These are phyloP conservation scores for Drosophila simulans DNA, from an alignment of 1,140 invertebrate genomes.

Conservation along the genomic window DNA sequence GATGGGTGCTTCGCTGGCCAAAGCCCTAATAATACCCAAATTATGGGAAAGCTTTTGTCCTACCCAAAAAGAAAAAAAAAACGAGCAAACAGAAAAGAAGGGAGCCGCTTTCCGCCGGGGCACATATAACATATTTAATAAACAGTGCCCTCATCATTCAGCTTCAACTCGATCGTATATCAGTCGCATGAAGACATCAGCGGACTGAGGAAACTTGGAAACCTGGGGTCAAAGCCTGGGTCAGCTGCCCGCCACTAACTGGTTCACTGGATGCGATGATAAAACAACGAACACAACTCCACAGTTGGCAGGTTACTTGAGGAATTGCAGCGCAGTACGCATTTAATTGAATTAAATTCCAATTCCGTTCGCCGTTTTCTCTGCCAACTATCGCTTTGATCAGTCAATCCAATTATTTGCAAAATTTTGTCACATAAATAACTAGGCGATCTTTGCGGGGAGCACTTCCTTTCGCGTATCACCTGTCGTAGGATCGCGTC, in stretches of 20 bases:
- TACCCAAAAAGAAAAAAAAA: not conserved
- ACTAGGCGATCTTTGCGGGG: slow-evolving; percentile 59
- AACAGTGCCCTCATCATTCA: slow-evolving; percentile 70
- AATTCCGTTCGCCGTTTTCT: slow-evolving; percentile 39
- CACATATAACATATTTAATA: slow-evolving; percentile 71
- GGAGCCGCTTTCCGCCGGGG: slow-evolving; percentile 46
- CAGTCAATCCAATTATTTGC: slow-evolving; percentile 85
- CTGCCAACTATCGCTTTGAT: slow-evolving; percentile 81
- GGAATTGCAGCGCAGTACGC: slow-evolving; percentile 79
- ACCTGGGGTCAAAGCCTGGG: slow-evolving; percentile 55
- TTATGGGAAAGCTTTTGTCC: slow-evolving; percentile 72
- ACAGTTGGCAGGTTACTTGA: slow-evolving; percentile 74
- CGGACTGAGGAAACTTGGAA: no score
- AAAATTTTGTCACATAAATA: slow-evolving; percentile 85
- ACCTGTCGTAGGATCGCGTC: slow-evolving; percentile 60
- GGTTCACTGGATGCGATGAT: slow-evolving; percentile 40
- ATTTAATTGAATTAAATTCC: slow-evolving; percentile 85
- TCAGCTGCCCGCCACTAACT: slow-evolving; percentile 56
- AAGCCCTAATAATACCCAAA: slow-evolving; percentile 61
- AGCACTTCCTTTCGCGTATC: slow-evolving; percentile 57
- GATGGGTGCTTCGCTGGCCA: slow-evolving; percentile 30
- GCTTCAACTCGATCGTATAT: slow-evolving; percentile 39
- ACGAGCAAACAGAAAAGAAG: not conserved
- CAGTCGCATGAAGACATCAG: slow-evolving; percentile 74
- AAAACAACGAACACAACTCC: slow-evolving; percentile 8